Evolutionary conservation across 2,888 invertebrate species (phyloP).

Genomic region (Aelia acuminata): DNA sequence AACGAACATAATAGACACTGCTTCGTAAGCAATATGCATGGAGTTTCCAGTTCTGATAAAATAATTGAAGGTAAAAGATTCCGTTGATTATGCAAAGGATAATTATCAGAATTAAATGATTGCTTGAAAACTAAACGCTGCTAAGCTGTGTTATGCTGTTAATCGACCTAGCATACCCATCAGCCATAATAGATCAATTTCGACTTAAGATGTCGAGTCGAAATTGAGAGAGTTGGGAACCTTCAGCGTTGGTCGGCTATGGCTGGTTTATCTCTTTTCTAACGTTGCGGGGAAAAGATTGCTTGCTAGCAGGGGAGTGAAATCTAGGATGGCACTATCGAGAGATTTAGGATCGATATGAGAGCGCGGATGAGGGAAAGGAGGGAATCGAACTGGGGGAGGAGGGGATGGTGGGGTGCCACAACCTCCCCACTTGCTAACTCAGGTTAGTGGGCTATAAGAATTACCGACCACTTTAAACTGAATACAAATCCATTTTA

Average conservation of each 20-base stretch:
- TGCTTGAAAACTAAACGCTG: too few relatives aligned
- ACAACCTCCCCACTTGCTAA: constrained; percentile 29
- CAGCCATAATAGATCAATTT: not conserved
- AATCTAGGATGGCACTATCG: constrained; percentile 39
- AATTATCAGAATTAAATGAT: too few relatives aligned
- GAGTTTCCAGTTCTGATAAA: too few relatives aligned
- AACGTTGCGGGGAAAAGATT: not conserved
- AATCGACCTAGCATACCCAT: too few relatives aligned
- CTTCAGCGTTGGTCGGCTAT: not conserved
- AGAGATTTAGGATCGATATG: constrained; percentile 24
- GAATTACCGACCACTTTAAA: constrained; percentile 58
- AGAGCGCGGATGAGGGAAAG: not conserved
- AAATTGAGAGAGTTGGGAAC: not conserved
- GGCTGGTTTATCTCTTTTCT: not conserved
- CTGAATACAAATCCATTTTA: constrained; percentile 63
- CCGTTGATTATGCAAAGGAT: too few relatives aligned
- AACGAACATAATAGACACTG: too few relatives aligned
- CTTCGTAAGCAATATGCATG: too few relatives aligned
- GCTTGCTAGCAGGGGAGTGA: not conserved
- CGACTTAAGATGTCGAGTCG: too few relatives aligned
- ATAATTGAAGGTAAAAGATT: too few relatives aligned
- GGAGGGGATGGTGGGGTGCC: not conserved
- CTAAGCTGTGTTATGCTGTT: too few relatives aligned
- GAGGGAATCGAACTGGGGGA: not conserved
- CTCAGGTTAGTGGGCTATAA: constrained; percentile 60